phyloP scores from a whole-genome alignment of 2,797 vertebrate species.

The Synanceia verrucosa region DNA sequence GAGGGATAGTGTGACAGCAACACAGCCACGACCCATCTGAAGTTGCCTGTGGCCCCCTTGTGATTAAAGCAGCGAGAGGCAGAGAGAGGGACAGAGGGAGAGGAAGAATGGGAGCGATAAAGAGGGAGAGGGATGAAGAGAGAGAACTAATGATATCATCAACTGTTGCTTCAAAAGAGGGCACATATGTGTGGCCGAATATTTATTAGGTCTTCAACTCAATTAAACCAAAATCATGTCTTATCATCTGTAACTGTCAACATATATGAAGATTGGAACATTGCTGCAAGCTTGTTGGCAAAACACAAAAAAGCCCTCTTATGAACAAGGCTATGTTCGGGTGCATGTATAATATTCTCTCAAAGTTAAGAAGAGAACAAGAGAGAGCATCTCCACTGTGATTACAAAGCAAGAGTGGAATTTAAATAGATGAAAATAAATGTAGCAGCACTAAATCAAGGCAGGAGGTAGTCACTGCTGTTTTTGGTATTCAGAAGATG shows the following conservation, averaged over 20 bases:
- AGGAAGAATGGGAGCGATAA: slow-evolving; percentile 37
- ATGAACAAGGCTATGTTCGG: slow-evolving; percentile 46
- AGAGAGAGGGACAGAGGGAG: slow-evolving; percentile 41
- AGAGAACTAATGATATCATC: slow-evolving; percentile 69
- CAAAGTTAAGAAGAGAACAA: slow-evolving; percentile 39
- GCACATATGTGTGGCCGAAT: slow-evolving; percentile 67
- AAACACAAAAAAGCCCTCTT: background rate
- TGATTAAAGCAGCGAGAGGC: slow-evolving; percentile 79
- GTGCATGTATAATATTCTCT: slow-evolving; percentile 39
- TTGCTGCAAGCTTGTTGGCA: slow-evolving; percentile 40
- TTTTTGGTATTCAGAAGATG: slow-evolving; percentile 83
- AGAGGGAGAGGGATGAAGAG: slow-evolving; percentile 26
- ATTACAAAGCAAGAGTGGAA: slow-evolving; percentile 58
- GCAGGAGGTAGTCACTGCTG: slow-evolving; percentile 61
- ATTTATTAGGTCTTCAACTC: slow-evolving; percentile 80
- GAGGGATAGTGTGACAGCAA: slow-evolving; percentile 74
- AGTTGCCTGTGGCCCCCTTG: slow-evolving; percentile 77
- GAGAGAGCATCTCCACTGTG: slow-evolving; percentile 35
- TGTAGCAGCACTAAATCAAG: slow-evolving; percentile 68
- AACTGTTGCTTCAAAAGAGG: slow-evolving; percentile 69
- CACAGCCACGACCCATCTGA: slow-evolving; percentile 73
- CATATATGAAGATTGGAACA: slow-evolving; percentile 62
- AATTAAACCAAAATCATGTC: slow-evolving; percentile 77
- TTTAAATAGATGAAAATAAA: slow-evolving; percentile 69
- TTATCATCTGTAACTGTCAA: slow-evolving; percentile 72